phyloP scores from a whole-genome alignment of 2,797 vertebrate genomes.

The Adelosebastes latens region DNA sequence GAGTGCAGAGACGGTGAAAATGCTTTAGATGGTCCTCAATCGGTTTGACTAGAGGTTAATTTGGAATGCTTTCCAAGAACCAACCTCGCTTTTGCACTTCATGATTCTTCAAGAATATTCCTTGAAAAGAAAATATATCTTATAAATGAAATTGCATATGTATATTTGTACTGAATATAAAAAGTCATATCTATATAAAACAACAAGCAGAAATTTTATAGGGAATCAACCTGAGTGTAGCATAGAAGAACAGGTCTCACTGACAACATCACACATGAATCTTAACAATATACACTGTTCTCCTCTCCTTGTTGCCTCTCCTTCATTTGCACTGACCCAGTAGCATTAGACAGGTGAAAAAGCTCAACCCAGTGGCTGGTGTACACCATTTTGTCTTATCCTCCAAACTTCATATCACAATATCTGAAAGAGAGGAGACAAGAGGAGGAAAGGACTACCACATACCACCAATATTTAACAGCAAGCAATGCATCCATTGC shows the following conservation, averaged over 20 bases:
- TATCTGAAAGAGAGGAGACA: conserved; percentile 43
- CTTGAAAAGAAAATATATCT: conserved; percentile 80
- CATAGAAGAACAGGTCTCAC: conserved; percentile 80
- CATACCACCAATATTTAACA: conserved; percentile 10
- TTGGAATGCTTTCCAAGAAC: conserved; percentile 67
- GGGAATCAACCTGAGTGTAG: conserved; percentile 77
- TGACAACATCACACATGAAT: conserved; percentile 63
- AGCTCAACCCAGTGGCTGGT: conserved; percentile 64
- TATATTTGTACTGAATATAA: conserved; percentile 82
- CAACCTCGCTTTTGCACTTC: conserved; percentile 82
- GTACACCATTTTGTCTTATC: conserved; percentile 48
- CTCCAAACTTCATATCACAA: conserved; percentile 47
- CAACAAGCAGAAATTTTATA: conserved; percentile 72
- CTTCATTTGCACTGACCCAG: conserved; percentile 82
- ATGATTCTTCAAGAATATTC: conserved; percentile 76
- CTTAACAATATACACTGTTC: conserved; percentile 68
- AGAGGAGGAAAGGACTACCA: conserved; percentile 29
- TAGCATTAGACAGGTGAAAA: conserved; percentile 80
- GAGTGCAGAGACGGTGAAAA: conserved; percentile 71
- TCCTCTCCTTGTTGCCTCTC: conserved; percentile 76
- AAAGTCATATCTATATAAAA: conserved; percentile 80
- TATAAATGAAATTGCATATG: conserved; percentile 78
- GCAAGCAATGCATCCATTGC: conserved; percentile 16
- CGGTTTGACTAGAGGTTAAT: conserved; percentile 66
- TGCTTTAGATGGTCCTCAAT: conserved; percentile 78